Percentiles rank a stretch among this genome's conserved stretches.
Conservation (phyloP, 1,140 invertebrate species). For the Samia ricini region DNA sequence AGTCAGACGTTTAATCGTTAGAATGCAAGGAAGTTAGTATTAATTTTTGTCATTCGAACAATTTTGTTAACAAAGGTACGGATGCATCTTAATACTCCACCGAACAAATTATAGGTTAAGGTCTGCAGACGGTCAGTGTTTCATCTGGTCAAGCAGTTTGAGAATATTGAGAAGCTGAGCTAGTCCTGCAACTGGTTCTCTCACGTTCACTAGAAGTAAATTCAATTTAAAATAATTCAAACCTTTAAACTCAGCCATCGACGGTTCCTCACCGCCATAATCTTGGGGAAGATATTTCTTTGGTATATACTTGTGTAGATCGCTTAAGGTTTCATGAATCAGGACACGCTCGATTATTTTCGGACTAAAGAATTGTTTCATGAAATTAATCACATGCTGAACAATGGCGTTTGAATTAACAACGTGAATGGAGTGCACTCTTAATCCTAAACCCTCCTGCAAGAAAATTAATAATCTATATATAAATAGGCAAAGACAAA, state of each 20-base stretch:
- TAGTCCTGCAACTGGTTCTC: too few species aligned
- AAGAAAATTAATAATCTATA: slow-evolving; percentile 20
- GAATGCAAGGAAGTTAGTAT: too few species aligned
- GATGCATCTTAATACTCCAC: too few species aligned
- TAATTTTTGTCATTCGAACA: too few species aligned
- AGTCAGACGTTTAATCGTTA: too few species aligned
- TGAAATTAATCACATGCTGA: slow-evolving; percentile 39
- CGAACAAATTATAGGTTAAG: too few species aligned
- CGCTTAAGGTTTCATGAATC: slow-evolving; percentile 54
- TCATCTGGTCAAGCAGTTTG: too few species aligned
- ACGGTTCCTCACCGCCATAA: slow-evolving; percentile 69
- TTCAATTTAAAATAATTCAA: not conserved
- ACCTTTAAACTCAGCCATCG: slow-evolving; percentile 50
- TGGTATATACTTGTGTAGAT: slow-evolving; percentile 68
- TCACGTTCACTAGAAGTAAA: too few species aligned
- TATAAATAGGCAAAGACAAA: too few species aligned
- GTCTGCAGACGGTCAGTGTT: too few species aligned
- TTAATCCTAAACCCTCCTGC: slow-evolving; percentile 48
- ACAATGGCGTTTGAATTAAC: slow-evolving; percentile 31
- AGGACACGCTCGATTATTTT: slow-evolving; percentile 70
- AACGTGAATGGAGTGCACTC: slow-evolving; percentile 41
- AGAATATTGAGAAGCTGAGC: too few species aligned
- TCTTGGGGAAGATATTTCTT: slow-evolving; percentile 74
- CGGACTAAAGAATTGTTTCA: slow-evolving; percentile 65
- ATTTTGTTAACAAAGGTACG: too few species aligned